A percentile compares a stretch with the other conserved stretches of the same genome.
phyloP scores from a whole-genome alignment of 2,797 vertebrate genomes.

The Sciurus vulgaris region DNA sequence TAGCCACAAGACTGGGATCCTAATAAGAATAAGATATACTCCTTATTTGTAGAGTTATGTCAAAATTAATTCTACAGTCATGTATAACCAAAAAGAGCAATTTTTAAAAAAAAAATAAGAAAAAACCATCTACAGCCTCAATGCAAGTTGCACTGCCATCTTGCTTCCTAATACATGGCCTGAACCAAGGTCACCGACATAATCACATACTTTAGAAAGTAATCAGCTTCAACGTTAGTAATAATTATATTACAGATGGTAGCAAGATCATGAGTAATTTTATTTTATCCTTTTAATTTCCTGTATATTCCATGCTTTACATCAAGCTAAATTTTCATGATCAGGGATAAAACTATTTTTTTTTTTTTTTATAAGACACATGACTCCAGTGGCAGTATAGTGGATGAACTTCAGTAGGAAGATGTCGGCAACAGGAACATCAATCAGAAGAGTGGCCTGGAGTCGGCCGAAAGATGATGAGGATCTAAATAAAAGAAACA shows the following conservation, averaged over 20 bases:
- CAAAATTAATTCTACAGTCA: too few relatives aligned
- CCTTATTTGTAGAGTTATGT: too few relatives aligned
- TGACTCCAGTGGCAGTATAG: not conserved
- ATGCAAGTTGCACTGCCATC: not conserved
- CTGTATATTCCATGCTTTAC: not conserved
- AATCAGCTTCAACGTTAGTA: not conserved
- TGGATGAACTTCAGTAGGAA: not conserved
- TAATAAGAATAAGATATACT: too few relatives aligned
- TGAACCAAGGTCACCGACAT: not conserved
- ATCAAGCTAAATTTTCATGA: not conserved
- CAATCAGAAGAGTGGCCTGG: not conserved
- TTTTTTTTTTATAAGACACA: not conserved
- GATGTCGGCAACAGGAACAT: not conserved
- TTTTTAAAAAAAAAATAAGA: too few relatives aligned
- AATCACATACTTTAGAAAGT: not conserved
- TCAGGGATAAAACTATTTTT: not conserved
- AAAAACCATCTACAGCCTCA: not conserved
- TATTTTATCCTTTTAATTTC: conserved; percentile 1
- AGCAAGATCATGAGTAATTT: not conserved
- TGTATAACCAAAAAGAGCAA: too few relatives aligned
- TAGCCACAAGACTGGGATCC: too few relatives aligned
- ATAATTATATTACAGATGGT: not conserved
- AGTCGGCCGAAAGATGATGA: not conserved
- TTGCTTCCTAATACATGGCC: not conserved
- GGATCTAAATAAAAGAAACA: not conserved